Base-by-base conservation (phyloP, 2,113 vertebrate genomes). In the Opisthocomus hoazin region DNA sequence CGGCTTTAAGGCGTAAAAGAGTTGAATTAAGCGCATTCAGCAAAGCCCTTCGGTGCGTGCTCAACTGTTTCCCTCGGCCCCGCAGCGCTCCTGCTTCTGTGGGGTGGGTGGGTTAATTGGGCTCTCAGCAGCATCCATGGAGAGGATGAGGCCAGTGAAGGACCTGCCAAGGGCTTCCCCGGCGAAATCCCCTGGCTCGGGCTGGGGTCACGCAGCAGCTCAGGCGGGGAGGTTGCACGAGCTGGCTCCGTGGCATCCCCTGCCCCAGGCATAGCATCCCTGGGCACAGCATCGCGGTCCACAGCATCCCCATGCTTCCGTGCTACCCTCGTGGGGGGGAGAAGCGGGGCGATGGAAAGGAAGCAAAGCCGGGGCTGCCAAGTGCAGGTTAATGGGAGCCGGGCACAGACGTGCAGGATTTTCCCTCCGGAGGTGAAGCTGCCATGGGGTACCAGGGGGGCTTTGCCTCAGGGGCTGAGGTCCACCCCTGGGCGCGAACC, bases 191-290 rank as follows among this genome's bases (percentile, higher is more conserved):
- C 48, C 10, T 12, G 19, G 53, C 48, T 63, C 0, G 1, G 43
- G 23, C 61, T n/a, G 77, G 39, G 61, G 68, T 51, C 39, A 30
- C 4, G 2, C 61, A 34, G 36, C 86, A 60, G 51, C 45, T 71
- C 20, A 1, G 1, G n/a, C 1, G 1, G 41, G 50, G 41, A n/a
- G n/a, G 53, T 27, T 69, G 50, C 0, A 0, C n/a, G 24, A 34
- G 36, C 57, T 46, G 82, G 48, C 58, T 43, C 20, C 0, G 0
- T 27, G 3, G 41, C 71, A 70, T 78, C 30, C 20, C 45, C 51
- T 36, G 54, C 29, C 15, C 54, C 20, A 18, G 30, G 54, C 54
- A 32, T 7, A 58, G 57, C 68, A 54, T 73, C 64, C 32, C 57
- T 20, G 17, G 54, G 54, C 54, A 32, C 10, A 58, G 57, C 68